Base-by-base conservation (phyloP, 53 echinoderm and acorn worm species). In the Glandiceps talaboti region DNA sequence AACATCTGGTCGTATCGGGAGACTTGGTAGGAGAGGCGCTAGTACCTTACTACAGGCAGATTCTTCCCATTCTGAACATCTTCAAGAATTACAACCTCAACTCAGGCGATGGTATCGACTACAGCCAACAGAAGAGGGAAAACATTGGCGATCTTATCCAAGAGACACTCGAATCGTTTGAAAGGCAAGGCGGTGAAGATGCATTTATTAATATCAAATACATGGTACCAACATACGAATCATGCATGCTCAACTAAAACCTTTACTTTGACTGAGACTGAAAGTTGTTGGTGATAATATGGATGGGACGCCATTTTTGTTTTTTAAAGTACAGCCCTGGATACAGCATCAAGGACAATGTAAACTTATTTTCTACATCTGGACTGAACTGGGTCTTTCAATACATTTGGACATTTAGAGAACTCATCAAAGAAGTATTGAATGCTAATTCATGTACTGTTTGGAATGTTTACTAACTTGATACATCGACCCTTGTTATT, bases 191-290 rank as follows among this genome's bases (percentile, higher is more conserved):
- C 26, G 99, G 99, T 1, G 91, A 91, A 27, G 99, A 97, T 79
- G 93, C 99, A 27, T 97, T 93, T 81, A 97, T 97, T 76, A 97
- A 97, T 76, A 97, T 97, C 81, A 97, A 97, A 79, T 97, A 97
- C 81, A 97, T 97, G 99, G 93, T 97, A 30, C 99, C 99, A 0
- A 97, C 99, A 1, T 91, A 91, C 73, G 99, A 97, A 82, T 97
- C 99, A 1, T 89, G 87, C 12, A 80, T 93, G 31, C 86, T 97
- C 75, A 92, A 96, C 83, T 96, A 87, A 86, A 74, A n/a, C n/a
- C n/a, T n/a, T n/a, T n/a, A n/a, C n/a, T n/a, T n/a, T n/a, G n/a
- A n/a, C n/a, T n/a, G n/a, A n/a, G n/a, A n/a, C n/a, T n/a, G n/a
- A n/a, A n/a, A n/a, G n/a, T n/a, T n/a, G n/a, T n/a, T n/a, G n/a